phyloP scores from a whole-genome alignment of 2,888 invertebrate genomes.

The Melanostoma scalare region DNA sequence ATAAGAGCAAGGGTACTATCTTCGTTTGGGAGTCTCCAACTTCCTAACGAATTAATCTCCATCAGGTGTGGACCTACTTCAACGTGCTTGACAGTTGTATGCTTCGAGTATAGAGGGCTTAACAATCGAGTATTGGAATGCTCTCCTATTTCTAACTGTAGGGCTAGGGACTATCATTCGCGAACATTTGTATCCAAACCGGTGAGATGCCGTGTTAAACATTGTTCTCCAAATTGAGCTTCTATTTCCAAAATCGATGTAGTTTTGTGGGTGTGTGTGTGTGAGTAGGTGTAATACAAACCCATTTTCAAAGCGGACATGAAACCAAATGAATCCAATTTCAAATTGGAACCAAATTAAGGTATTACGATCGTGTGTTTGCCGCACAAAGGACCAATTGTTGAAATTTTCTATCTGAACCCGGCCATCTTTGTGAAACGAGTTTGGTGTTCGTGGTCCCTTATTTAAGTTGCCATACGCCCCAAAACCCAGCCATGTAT shows the following conservation, averaged over 20 bases:
- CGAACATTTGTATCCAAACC: slow-evolving; percentile 16
- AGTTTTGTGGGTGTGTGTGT: not conserved
- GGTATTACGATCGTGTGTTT: slow-evolving; percentile 58
- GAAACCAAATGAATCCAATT: slow-evolving; percentile 66
- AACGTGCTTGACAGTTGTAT: slow-evolving; percentile 63
- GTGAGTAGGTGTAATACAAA: slow-evolving; percentile 28
- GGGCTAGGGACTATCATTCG: slow-evolving; percentile 6
- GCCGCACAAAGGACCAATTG: slow-evolving; percentile 56
- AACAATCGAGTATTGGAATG: slow-evolving; percentile 23
- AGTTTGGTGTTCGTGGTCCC: slow-evolving; percentile 10
- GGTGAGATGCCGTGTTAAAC: slow-evolving; percentile 7
- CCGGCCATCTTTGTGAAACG: slow-evolving; percentile 7
- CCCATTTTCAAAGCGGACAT: slow-evolving; percentile 29
- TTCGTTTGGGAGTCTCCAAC: slow-evolving; percentile 31
- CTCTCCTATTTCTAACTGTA: not conserved
- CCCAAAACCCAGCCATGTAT: not conserved
- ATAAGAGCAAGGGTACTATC: slow-evolving; percentile 20
- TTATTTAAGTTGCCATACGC: not conserved
- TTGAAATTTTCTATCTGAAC: slow-evolving; percentile 42
- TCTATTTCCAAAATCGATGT: not conserved
- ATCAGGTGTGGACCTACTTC: slow-evolving; percentile 56
- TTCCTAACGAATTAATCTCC: slow-evolving; percentile 69
- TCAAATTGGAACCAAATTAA: slow-evolving; percentile 71
- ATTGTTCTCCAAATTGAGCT: slow-evolving; percentile 15
- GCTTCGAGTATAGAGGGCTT: slow-evolving; percentile 18